Evolutionary conservation across 2,113 vertebrate species (phyloP), one percentile per base, ranked within the genome.

Genomic region (Hirundichthys speculiger): DNA sequence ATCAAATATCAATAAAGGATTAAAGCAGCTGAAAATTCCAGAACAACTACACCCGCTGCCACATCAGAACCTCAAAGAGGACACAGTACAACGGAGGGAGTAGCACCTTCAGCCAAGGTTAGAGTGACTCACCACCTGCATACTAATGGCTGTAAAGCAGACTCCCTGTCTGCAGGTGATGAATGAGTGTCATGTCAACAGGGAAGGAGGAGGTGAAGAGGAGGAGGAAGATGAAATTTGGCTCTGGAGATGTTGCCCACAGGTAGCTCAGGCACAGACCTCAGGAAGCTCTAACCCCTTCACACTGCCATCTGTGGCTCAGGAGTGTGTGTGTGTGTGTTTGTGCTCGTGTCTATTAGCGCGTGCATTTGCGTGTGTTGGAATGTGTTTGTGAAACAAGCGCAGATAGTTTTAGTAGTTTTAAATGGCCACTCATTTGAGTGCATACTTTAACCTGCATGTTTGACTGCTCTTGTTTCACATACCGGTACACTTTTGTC

Each of bases 301-400:
- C 82, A 79, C 77, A 75, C 64, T 18, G 30, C 90, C 90, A 90
- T 88, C 90, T 90, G 88, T 82, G 77, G 75, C 75, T 74, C 75
- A 5, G 38, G 52, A 48, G 53, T 66, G 54, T 72, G 69, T 47
- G 63, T 61, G 48, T 46, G 62, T 4, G 46, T 22, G 34, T 34
- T 30, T 45, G 30, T 40, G 30, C 16, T 12, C 40, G 51, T 39
- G 15, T 53, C 15, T 39, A 16, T 30, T 39, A 51, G 42, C 39
- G 61, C 58, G 13, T 30, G 49, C 27, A 14, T 25, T 4, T 11
- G 30, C 30, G 11, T 34, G 64, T 67, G 16, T 21, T 40, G 19
- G 63, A 57, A 25, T 71, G 52, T 58, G 49, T 22, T 34, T 12
- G 42, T 42, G 12, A 0, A 38, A 6, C 19, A 2, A 22, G 43